Conservation (phyloP, 2,888 invertebrate genomes). For the Stenodera caucasica region DNA sequence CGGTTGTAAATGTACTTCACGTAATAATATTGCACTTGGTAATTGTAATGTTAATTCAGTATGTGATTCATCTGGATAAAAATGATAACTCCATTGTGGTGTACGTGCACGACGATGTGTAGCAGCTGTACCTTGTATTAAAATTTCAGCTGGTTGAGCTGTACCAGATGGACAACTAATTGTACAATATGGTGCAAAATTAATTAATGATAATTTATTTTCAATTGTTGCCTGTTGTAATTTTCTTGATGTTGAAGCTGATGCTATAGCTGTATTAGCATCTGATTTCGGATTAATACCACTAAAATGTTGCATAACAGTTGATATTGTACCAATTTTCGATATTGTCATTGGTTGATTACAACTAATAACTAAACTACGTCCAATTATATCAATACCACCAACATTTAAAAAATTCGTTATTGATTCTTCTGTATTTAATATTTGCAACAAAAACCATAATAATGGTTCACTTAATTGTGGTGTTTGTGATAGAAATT, state of each 20-base stretch:
- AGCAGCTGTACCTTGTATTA: conserved; percentile 76
- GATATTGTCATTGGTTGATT: conserved; percentile 67
- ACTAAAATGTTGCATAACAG: conserved; percentile 67
- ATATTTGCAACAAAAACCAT: conserved; percentile 77
- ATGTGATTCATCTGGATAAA: conserved; percentile 87
- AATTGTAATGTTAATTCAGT: conserved; percentile 84
- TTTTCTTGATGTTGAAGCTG: conserved; percentile 49
- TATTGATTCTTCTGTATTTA: conserved; percentile 76
- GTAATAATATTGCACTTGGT: conserved; percentile 84
- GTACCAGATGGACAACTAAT: conserved; percentile 57
- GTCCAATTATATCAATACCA: conserved; percentile 74
- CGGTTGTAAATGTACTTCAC: conserved; percentile 86
- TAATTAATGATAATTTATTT: conserved; percentile 75
- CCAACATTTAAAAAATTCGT: conserved; percentile 74
- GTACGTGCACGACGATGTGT: conserved; percentile 84
- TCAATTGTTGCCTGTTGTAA: conserved; percentile 61
- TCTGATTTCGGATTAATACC: conserved; percentile 51
- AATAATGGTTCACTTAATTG: conserved; percentile 84
- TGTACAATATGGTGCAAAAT: conserved; percentile 85
- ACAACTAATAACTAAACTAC: conserved; percentile 75
- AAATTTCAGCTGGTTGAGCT: conserved; percentile 85
- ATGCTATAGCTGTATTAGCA: conserved; percentile 48
- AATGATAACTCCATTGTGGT: conserved; percentile 96
- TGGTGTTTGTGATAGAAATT: conserved; percentile 62
- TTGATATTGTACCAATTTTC: conserved; percentile 58